These are phyloP conservation scores for Cerastis leucographa DNA, from an alignment of 2,888 invertebrate species.

Conservation along the genomic window DNA sequence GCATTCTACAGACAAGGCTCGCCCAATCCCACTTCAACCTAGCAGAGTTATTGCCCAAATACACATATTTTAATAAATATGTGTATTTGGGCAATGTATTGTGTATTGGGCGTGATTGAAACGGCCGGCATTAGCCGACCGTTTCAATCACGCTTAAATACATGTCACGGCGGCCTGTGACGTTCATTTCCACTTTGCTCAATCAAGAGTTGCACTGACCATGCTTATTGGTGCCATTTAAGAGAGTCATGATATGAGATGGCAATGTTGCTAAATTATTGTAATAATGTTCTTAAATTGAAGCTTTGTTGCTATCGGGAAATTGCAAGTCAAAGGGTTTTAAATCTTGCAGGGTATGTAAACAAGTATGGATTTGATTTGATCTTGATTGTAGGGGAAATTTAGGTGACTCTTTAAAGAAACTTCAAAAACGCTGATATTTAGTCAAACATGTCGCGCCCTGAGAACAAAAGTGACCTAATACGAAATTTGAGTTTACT, in stretches of 20 bases:
- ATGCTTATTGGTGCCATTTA: conserved; percentile 34
- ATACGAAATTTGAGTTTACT: no score
- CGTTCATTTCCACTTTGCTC: conserved; percentile 26
- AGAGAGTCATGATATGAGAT: conserved; percentile 9
- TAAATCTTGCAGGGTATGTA: not conserved
- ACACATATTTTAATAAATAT: not conserved
- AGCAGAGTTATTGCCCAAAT: not conserved
- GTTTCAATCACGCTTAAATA: conserved; percentile 1
- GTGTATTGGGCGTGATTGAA: no score
- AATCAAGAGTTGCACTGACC: conserved; percentile 43
- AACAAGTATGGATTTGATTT: not conserved
- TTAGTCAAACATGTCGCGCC: no score
- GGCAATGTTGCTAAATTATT: not conserved
- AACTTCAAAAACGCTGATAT: no score
- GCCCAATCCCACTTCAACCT: not conserved
- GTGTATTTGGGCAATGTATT: no score
- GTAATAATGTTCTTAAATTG: not conserved
- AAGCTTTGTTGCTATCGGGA: not conserved
- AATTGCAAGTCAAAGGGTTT: not conserved
- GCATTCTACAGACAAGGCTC: not conserved
- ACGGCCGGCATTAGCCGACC: not conserved
- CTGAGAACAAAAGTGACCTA: no score
- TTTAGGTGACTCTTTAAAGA: no score
- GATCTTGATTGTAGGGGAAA: not conserved
- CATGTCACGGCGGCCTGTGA: conserved; percentile 6